Base-by-base conservation (phyloP, 2,113 vertebrate species). In the Tachuris rubrigastra region DNA sequence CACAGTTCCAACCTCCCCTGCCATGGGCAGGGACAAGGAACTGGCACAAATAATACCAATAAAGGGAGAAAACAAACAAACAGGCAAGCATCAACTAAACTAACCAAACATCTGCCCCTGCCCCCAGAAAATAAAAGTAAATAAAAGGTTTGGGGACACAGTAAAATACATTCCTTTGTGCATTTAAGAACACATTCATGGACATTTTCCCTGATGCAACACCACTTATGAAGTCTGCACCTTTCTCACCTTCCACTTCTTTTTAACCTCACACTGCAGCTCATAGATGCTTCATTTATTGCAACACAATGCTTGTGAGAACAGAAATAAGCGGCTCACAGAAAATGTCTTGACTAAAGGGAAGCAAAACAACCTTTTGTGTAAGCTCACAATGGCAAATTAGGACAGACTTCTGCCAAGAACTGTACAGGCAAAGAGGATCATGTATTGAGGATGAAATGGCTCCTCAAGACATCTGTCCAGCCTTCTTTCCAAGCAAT, bases 371-470 rank as follows among this genome's bases (percentile, higher is more conserved):
- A 0, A 53, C 20, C 8, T 56, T 76, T 33, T 24, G n/a, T 49
- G 60, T 53, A 84, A 94, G 14, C 27, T 77, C 31, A 1, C 35
- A 71, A 58, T 10, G 16, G 41, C 66, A 77, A n/a, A 9, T 27
- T 73, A 50, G 23, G 30, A 12, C 15, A 68, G 65, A 35, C 10
- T 27, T 60, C 53, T 69, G 27, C 27, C 65, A 58, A 73, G 10
- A 91, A 28, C 3, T 5, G 24, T 23, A 86, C 0, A 44, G 37
- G 42, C 52, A 46, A 14, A 65, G 80, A 1, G 3, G 13, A 79
- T 65, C 49, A 24, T 1, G 0, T 22, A 39, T 12, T 1, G 0
- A 83, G 22, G 24, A 76, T 14, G 8, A 88, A 73, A 68, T 4
- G 7, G 46, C 30, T 81, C 58, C 59, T 78, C 11, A 62, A 30